Conservation (phyloP, 2,888 invertebrate species). For the Eilema sororculum region DNA sequence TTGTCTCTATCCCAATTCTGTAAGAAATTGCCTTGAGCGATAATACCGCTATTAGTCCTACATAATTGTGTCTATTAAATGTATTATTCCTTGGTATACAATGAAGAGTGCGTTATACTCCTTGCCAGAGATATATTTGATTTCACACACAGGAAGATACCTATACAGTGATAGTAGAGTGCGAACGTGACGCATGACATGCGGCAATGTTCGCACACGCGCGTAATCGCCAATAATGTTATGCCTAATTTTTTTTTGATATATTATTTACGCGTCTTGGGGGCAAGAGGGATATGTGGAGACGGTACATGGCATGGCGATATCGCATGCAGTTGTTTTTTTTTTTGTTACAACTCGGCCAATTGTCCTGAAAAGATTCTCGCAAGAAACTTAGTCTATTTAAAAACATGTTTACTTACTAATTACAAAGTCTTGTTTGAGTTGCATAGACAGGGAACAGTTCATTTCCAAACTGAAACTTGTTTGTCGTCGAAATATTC, state of each 20-base stretch:
- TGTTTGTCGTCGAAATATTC: too few species aligned
- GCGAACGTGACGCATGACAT: slow-evolving; percentile 2
- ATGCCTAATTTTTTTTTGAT: background rate
- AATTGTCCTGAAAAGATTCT: too few species aligned
- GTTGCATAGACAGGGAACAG: too few species aligned
- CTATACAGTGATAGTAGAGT: background rate
- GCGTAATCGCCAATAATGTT: slow-evolving; percentile 4
- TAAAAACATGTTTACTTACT: too few species aligned
- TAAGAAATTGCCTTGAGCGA: background rate
- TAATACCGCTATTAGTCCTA: background rate
- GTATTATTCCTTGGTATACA: background rate
- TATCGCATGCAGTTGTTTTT: background rate
- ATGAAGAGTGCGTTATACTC: background rate
- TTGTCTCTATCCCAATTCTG: background rate
- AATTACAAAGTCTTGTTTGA: too few species aligned
- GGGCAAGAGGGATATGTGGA: background rate
- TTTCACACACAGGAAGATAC: background rate
- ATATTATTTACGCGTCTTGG: background rate
- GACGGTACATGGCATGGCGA: background rate
- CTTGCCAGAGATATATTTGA: slow-evolving; percentile 4
- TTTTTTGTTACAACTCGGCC: background rate
- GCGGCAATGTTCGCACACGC: background rate
- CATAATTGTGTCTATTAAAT: background rate
- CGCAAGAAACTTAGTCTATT: too few species aligned
- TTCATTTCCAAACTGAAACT: too few species aligned